Conservation (phyloP, 2,113 vertebrate species). For the Mobula birostris region DNA sequence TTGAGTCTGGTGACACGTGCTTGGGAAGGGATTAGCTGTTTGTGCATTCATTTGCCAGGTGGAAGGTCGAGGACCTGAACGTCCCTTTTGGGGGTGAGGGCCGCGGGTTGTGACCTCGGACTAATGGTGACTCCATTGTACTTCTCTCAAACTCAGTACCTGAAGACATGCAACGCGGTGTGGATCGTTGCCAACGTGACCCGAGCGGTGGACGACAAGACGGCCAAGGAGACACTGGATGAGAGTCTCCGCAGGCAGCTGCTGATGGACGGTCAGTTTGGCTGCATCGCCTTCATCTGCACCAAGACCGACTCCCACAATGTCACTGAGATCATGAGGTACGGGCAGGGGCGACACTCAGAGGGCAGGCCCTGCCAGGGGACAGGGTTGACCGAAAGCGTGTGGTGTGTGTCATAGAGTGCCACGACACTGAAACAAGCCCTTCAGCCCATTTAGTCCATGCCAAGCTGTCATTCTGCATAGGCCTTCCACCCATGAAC, state of each 20-base stretch:
- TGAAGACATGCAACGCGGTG: constrained; percentile 41
- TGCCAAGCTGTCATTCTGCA: too few species aligned
- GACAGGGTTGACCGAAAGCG: too few species aligned
- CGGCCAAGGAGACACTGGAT: constrained; percentile 41
- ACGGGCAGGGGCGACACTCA: background rate
- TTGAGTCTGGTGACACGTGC: too few species aligned
- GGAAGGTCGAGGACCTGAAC: background rate
- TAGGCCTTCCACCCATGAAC: too few species aligned
- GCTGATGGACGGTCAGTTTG: constrained; percentile 41
- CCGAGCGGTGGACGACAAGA: constrained; percentile 43
- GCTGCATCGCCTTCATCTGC: constrained; percentile 41
- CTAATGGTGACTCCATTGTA: background rate
- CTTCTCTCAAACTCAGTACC: constrained; percentile 34
- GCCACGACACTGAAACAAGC: too few species aligned
- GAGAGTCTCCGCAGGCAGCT: constrained; percentile 40
- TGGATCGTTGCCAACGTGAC: constrained; percentile 42
- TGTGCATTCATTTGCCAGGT: background rate
- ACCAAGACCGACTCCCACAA: constrained; percentile 42
- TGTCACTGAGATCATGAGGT: constrained; percentile 40
- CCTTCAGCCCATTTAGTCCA: too few species aligned
- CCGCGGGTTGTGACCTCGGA: too few species aligned
- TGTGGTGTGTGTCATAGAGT: too few species aligned
- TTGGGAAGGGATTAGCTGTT: background rate
- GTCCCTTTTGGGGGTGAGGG: background rate
- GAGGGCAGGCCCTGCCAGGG: too few species aligned